Evolutionary conservation across 2,113 vertebrate genomes (phyloP).

Genomic region (Scopus umbretta): DNA sequence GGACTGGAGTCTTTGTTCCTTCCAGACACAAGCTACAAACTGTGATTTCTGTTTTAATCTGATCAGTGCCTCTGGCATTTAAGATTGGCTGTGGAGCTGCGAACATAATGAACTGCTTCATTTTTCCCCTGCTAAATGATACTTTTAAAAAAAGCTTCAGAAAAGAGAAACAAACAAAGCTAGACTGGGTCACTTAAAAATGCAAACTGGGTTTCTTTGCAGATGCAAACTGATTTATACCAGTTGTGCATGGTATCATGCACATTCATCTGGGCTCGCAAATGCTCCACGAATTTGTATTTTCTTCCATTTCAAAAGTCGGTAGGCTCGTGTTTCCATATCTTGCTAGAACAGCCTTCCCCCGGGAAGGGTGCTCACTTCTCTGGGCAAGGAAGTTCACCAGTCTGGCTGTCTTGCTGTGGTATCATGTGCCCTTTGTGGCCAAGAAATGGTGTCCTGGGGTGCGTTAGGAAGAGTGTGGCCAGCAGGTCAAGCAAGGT

Average conservation of each 20-base stretch:
- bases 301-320: background rate
- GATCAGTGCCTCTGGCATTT: conserved; percentile 24
- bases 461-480: too few species aligned
- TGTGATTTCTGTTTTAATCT: conserved; percentile 44
- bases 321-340: accelerated
- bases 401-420: background rate
- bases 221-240: background rate
- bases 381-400: background rate
- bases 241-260: background rate
- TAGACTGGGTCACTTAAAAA: background rate
- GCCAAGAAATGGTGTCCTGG: too few species aligned
- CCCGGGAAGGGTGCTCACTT: background rate
- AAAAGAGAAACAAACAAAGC: background rate
- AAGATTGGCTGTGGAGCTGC: background rate
- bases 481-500: too few species aligned
- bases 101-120: background rate
- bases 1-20: background rate
- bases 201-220: background rate
- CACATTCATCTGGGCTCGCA: background rate
- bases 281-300: background rate
- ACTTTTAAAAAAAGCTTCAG: background rate
- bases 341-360: background rate
- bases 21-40: background rate
- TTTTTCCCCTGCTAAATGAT: background rate
- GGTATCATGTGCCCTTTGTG: background rate